Conservation (phyloP, 2,797 vertebrate genomes). For the Brotula barbata region DNA sequence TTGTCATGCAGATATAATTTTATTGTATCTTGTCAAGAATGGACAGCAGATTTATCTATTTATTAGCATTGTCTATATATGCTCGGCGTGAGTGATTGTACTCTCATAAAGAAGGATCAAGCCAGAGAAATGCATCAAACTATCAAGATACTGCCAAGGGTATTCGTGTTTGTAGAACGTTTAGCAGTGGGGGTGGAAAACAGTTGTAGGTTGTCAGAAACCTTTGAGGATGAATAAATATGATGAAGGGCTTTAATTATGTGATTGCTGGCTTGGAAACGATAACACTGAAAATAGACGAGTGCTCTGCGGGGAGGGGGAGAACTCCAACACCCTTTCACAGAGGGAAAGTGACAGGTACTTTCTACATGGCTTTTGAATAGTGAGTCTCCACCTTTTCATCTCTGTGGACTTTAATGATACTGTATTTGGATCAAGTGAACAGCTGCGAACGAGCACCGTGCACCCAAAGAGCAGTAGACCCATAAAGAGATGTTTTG, state of each 20-base stretch:
- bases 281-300: constrained; percentile 77
- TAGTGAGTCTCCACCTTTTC: constrained; percentile 28
- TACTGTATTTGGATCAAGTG: constrained; percentile 40
- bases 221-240: constrained; percentile 76
- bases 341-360: constrained; percentile 69
- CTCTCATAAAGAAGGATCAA: constrained; percentile 49
- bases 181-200: constrained; percentile 71
- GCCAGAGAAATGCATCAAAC: constrained; percentile 58
- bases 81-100: constrained; percentile 29
- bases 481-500: constrained; percentile 19
- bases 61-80: constrained; percentile 35
- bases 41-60: constrained; percentile 33
- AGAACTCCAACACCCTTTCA: constrained; percentile 71
- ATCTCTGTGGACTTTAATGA: constrained; percentile 46
- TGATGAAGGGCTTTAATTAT: constrained; percentile 77
- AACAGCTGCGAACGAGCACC: constrained; percentile 29
- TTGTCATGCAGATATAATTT: constrained; percentile 29
- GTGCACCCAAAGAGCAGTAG: constrained; percentile 1
- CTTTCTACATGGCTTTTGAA: constrained; percentile 50
- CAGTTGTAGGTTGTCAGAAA: constrained; percentile 77
- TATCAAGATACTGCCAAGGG: constrained; percentile 60
- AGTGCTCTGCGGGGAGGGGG: constrained; percentile 62
- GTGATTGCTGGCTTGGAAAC: constrained; percentile 76
- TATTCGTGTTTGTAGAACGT: constrained; percentile 71
- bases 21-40: constrained; percentile 18